Conservation (phyloP, 2,113 vertebrate genomes). For the Meriones unguiculatus region DNA sequence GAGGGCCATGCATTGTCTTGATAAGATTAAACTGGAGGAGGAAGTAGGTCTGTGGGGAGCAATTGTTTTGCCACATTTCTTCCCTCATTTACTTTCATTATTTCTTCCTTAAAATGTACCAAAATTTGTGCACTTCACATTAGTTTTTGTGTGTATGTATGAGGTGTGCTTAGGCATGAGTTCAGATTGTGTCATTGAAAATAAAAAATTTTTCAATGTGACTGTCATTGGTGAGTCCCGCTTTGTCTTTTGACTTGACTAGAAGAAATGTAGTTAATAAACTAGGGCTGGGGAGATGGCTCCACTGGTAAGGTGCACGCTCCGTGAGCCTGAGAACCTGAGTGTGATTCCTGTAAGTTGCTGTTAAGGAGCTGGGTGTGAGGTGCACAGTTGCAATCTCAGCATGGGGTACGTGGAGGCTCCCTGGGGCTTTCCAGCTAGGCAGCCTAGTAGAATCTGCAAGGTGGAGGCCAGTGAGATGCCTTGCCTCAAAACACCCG, state of each 20-base stretch:
- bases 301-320: not conserved
- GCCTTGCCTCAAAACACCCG: not conserved
- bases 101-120: not conserved
- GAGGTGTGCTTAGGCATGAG: too few relatives aligned
- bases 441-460: not conserved
- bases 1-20: not conserved
- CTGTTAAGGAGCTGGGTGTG: not conserved
- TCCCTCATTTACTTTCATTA: not conserved
- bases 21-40: not conserved
- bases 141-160: not conserved
- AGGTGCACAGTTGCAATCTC: too few relatives aligned
- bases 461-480: too few relatives aligned
- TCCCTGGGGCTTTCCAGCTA: not conserved
- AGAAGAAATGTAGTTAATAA: not conserved
- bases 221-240: not conserved
- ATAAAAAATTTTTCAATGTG: not conserved
- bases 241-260: not conserved
- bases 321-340: not conserved
- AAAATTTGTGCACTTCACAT: not conserved
- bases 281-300: too few relatives aligned
- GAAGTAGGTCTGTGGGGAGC: accelerated
- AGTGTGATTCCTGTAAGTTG: not conserved
- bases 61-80: not conserved
- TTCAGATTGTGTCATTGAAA: not conserved
- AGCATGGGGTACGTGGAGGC: too few relatives aligned